A percentile compares a stretch with the other conserved stretches of the same genome.
phyloP scores from a whole-genome alignment of 2,888 invertebrate genomes.

The Napeogenes inachia region DNA sequence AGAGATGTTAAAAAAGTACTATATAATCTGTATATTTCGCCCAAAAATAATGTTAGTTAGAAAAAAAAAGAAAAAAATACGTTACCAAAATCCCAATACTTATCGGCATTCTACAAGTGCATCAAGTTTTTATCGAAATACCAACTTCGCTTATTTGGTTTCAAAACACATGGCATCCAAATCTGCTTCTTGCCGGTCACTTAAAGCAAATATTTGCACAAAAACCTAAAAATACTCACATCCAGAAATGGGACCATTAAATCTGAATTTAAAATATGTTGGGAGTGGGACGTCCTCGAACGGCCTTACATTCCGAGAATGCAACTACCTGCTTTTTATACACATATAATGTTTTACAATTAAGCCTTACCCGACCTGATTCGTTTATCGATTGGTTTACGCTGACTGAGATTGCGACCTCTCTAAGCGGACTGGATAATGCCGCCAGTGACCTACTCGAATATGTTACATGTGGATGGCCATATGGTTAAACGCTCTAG shows the following conservation, averaged over 20 bases:
- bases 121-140: constrained; percentile 20
- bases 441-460: constrained; percentile 52
- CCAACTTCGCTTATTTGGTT: constrained; percentile 23
- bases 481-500: constrained; percentile 40
- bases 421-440: constrained; percentile 52
- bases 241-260: constrained; percentile 48
- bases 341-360: constrained; percentile 46
- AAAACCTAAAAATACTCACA: constrained; percentile 41
- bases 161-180: constrained; percentile 39
- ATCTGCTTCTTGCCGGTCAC: constrained; percentile 34
- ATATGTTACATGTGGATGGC: constrained; percentile 47
- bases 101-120: constrained; percentile 11
- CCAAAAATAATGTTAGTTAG: no score
- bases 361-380: constrained; percentile 55
- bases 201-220: constrained; percentile 46
- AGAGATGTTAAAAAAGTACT: no score
- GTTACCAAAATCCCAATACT: background rate
- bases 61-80: background rate
- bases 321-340: constrained; percentile 73
- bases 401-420: constrained; percentile 45
- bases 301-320: constrained; percentile 62
- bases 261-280: constrained; percentile 40
- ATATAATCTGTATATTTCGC: no score
- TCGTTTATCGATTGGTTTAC: constrained; percentile 50
- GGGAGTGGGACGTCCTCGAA: constrained; percentile 46